Evolutionary conservation across 2,888 invertebrate genomes (phyloP).

Genomic region (Rhyacophila evoluta): DNA sequence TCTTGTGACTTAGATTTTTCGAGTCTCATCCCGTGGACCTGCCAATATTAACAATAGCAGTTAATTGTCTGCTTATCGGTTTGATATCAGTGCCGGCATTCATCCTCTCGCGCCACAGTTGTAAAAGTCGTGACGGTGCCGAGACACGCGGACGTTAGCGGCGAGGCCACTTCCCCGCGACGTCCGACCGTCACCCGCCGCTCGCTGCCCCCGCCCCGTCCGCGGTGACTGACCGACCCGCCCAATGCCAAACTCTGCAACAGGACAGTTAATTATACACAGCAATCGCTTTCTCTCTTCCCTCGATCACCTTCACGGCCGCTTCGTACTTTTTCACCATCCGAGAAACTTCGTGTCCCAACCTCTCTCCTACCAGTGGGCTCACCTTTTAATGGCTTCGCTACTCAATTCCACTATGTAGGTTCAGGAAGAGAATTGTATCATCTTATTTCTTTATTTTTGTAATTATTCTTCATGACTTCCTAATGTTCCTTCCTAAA

Average conservation of each 20-base stretch:
- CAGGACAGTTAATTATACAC: conserved; percentile 46
- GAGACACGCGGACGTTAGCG: background rate
- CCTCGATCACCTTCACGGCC: conserved; percentile 26
- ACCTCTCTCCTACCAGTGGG: background rate
- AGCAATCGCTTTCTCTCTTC: conserved; percentile 35
- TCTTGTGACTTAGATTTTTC: no score
- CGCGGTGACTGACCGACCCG: conserved; percentile 41
- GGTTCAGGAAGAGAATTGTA: no score
- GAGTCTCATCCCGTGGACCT: no score
- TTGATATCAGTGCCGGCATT: background rate
- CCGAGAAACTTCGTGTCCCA: background rate
- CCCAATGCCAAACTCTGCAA: conserved; percentile 47
- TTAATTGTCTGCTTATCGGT: no score
- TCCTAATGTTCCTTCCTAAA: no score
- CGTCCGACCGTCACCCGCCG: conserved; percentile 25
- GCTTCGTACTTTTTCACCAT: background rate
- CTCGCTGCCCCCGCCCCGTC: conserved; percentile 29
- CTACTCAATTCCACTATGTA: no score
- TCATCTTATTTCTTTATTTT: no score
- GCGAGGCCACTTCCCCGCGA: conserved; percentile 6
- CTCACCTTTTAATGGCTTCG: no score
- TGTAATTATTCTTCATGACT: no score
- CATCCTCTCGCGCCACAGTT: background rate
- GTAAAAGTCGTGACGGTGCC: background rate
- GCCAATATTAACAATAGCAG: no score